These are phyloP conservation scores for Dastarcus helophoroides DNA, from an alignment of 2,888 invertebrate species.

Conservation along the genomic window DNA sequence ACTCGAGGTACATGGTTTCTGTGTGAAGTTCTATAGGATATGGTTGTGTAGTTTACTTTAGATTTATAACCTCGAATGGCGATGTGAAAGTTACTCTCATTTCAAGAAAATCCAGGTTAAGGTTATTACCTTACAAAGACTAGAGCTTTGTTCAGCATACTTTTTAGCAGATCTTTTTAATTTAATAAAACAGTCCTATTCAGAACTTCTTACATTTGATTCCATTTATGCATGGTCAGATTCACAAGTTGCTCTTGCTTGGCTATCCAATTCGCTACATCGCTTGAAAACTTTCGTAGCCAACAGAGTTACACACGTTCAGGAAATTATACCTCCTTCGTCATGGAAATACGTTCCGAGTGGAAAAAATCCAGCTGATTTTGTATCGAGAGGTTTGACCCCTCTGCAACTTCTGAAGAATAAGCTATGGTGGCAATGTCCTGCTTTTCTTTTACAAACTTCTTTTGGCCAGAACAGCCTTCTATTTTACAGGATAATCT, in stretches of 20 bases:
- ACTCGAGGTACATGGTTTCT: constrained; percentile 11
- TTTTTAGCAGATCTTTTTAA: too few relatives aligned
- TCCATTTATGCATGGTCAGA: constrained; percentile 5
- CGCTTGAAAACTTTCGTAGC: constrained; percentile 6
- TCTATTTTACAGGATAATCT: too few relatives aligned
- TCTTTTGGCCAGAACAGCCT: too few relatives aligned
- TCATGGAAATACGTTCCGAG: constrained; percentile 2
- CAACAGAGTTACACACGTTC: constrained; percentile 5
- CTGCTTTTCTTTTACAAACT: too few relatives aligned
- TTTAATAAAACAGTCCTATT: too few relatives aligned
- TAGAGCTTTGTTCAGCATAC: constrained; percentile 15
- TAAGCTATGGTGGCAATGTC: too few relatives aligned
- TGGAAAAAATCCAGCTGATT: constrained; percentile 3
- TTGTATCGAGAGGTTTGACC: background rate
- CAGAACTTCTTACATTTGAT: background rate
- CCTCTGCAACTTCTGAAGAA: background rate
- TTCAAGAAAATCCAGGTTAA: constrained; percentile 12
- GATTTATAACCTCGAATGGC: constrained; percentile 4
- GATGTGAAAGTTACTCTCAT: constrained; percentile 5
- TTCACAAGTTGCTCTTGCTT: constrained; percentile 1
- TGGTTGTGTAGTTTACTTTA: constrained; percentile 13
- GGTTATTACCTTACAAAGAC: constrained; percentile 11
- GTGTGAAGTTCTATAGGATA: constrained; percentile 11
- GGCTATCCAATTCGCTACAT: constrained; percentile 7
- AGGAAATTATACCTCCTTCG: constrained; percentile 2